These are phyloP conservation scores for Ochotona princeps DNA, from an alignment of 2,113 vertebrate species.

Conservation along the genomic window DNA sequence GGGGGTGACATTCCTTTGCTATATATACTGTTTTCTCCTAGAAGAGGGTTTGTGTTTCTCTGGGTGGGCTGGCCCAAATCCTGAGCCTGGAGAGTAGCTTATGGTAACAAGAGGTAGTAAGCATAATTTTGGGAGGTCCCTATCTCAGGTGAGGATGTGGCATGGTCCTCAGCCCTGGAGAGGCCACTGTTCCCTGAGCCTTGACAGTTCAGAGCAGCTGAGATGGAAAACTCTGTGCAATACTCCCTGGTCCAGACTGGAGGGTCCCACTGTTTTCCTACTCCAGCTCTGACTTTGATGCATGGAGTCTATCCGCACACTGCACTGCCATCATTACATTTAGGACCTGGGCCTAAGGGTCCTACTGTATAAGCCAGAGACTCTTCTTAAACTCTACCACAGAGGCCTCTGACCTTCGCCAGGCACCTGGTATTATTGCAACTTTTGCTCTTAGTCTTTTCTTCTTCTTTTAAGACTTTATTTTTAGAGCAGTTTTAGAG, in stretches of 20 bases:
- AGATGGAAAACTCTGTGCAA: background rate
- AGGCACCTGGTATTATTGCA: background rate
- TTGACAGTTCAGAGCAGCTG: background rate
- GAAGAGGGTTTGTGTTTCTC: background rate
- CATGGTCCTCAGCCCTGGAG: background rate
- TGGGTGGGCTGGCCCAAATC: background rate
- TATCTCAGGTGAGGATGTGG: background rate
- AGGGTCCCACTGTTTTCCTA: background rate
- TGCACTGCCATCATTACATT: background rate
- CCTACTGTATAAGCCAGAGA: background rate
- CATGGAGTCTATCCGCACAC: background rate
- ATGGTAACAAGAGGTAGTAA: background rate
- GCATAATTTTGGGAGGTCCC: background rate
- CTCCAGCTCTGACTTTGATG: background rate
- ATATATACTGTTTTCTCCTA: background rate
- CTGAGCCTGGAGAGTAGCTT: background rate
- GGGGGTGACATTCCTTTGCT: background rate
- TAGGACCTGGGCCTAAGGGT: background rate
- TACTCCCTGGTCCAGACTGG: background rate
- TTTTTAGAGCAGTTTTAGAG: slow-evolving; percentile 11
- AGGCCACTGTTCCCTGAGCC: background rate
- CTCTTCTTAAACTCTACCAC: background rate
- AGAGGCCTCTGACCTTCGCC: background rate
- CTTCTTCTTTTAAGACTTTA: background rate
- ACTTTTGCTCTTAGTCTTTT: background rate